phyloP scores from a whole-genome alignment of 2,888 invertebrate genomes.

The Brassicogethes aeneus region DNA sequence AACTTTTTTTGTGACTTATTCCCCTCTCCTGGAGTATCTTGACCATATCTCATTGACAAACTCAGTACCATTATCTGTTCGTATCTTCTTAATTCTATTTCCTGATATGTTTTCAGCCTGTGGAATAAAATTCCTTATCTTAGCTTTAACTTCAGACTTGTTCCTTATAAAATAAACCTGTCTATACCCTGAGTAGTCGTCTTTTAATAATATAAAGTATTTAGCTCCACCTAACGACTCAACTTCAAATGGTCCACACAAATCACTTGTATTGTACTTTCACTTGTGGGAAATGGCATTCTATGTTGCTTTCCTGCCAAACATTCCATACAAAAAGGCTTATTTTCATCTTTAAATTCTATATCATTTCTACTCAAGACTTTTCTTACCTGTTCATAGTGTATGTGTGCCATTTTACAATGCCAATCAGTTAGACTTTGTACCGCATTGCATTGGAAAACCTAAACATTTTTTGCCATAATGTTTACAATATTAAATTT shows the following conservation, averaged over 20 bases:
- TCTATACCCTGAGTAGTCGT: conserved; percentile 17
- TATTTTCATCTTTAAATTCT: conserved; percentile 6
- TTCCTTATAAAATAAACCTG: conserved; percentile 16
- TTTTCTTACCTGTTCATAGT: conserved; percentile 7
- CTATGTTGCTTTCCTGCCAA: conserved; percentile 12
- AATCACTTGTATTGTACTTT: conserved; percentile 8
- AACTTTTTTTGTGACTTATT: too few species aligned
- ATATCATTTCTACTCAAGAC: conserved; percentile 8
- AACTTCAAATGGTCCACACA: conserved; percentile 13
- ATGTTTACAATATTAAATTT: neutral
- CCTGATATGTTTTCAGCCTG: conserved; percentile 22
- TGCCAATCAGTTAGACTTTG: conserved; percentile 9
- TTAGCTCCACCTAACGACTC: conserved; percentile 7
- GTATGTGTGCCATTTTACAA: conserved; percentile 8
- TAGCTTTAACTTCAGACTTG: conserved; percentile 15
- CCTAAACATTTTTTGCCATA: neutral
- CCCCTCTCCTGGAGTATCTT: conserved; percentile 16
- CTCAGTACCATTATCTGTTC: conserved; percentile 27
- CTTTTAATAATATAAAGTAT: conserved; percentile 18
- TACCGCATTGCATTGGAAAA: conserved; percentile 5
- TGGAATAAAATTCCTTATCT: conserved; percentile 16
- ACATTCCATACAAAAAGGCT: conserved; percentile 9
- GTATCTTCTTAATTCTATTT: conserved; percentile 18
- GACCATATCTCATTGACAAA: conserved; percentile 22
- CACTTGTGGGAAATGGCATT: conserved; percentile 8